Evolutionary conservation across 2,888 invertebrate species (phyloP), one percentile per base, ranked within the genome.

Genomic region (Criorhina ranunculi): DNA sequence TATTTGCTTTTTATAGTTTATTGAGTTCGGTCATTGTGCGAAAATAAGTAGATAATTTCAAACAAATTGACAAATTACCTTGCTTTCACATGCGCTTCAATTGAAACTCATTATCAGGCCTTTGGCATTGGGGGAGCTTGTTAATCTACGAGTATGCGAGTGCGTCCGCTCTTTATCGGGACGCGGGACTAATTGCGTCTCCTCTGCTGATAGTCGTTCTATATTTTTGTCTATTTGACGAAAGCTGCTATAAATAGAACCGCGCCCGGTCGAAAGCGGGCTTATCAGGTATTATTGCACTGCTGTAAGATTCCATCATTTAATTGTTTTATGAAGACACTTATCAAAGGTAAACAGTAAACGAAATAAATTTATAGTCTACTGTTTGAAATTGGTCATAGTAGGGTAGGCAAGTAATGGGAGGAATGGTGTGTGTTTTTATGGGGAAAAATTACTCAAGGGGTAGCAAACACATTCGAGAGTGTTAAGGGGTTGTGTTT

Each of bases 1-100:
- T 72, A 53, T 42, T 49, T 59, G 9, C 31, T 40, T 12, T 70
- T 64, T 40, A 42, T 51, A 72, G 49, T 42, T 53, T 42, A 51
- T n/a, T 44, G n/a, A 46, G 75, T 57, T 44, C 17, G 40, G 29
- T 46, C 46, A 64, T 64, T 55, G 44, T 64, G 55, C 37, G 51
- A 42, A 67, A 66, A 60, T 19, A 60, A 67, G 35, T 42, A n/a
- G n/a, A 51, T 72, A 49, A 55, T 57, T 59, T 49, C 44, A 46
- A 69, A 59, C 72, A 73, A 73, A 69, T 80, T 69, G 80, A 80
- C 67, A 67, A 73, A 73, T 80, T 69, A 75, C 57, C 55, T 73
- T 80, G 80, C 80, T 73, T 80, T 67, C 80, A 69, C 67, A 80
- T 80, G 73, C 80, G 75, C 69, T 81, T 75, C 69, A 81, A 75